Evolutionary conservation across 2,113 vertebrate genomes (phyloP).

Genomic region (Zootoca vivipara): DNA sequence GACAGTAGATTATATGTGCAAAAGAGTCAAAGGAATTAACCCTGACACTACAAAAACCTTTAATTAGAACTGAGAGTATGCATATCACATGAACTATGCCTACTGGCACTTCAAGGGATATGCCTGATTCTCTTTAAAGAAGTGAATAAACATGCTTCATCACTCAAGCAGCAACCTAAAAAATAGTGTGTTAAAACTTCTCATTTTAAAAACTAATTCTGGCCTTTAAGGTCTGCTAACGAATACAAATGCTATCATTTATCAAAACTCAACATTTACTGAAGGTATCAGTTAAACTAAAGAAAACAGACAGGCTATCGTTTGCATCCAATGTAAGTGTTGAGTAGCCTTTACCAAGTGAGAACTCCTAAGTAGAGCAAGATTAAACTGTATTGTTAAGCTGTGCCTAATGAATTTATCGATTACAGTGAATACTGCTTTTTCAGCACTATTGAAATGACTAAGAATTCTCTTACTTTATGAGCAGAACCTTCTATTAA

Average conservation of each 20-base stretch:
- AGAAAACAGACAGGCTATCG: neutral
- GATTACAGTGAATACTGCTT: neutral
- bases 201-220: neutral
- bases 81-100: no score
- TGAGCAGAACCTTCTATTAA: neutral
- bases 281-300: neutral
- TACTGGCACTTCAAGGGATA: no score
- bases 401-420: neutral
- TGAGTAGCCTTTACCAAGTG: neutral
- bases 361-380: neutral
- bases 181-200: neutral
- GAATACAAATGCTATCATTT: neutral
- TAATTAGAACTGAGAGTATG: no score
- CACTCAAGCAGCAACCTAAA: neutral
- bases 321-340: neutral
- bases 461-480: neutral
- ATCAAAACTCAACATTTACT: neutral
- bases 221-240: no score
- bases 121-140: neutral
- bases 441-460: neutral
- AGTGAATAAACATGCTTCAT: neutral
- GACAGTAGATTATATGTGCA: neutral
- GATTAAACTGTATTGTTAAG: neutral
- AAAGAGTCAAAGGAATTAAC: no score
- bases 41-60: no score